These are phyloP conservation scores for Clitarchus hookeri DNA, from an alignment of 2,888 invertebrate genomes.

Conservation along the genomic window DNA sequence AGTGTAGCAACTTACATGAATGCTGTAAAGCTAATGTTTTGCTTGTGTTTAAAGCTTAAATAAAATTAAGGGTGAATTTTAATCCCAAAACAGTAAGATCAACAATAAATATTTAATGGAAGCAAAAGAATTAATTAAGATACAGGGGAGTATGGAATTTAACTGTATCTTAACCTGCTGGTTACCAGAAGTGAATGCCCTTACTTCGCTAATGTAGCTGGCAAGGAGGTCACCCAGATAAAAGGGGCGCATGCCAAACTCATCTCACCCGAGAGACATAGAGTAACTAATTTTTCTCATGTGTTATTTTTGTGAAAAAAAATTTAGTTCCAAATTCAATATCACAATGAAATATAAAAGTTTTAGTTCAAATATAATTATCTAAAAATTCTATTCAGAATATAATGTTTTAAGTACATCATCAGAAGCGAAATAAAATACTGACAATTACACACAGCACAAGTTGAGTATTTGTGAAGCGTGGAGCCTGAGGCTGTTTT, in stretches of 20 bases:
- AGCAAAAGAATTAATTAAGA: too few relatives aligned
- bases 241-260: constrained; percentile 6
- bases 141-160: too few relatives aligned
- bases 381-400: too few relatives aligned
- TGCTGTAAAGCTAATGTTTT: too few relatives aligned
- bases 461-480: neutral
- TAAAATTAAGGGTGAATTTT: too few relatives aligned
- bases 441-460: neutral
- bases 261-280: constrained; percentile 8
- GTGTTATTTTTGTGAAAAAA: neutral
- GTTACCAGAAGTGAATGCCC: neutral
- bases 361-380: neutral
- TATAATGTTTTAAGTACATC: too few relatives aligned
- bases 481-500: neutral
- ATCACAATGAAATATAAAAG: neutral
- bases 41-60: too few relatives aligned
- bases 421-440: neutral
- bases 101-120: too few relatives aligned
- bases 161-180: too few relatives aligned
- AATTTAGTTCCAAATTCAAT: neutral
- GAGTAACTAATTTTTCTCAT: neutral
- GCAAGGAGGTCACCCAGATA: neutral
- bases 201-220: neutral
- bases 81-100: too few relatives aligned
- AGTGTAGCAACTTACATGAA: too few relatives aligned